phyloP scores from a whole-genome alignment of 2,888 invertebrate species.

The Eilema griseolum region DNA sequence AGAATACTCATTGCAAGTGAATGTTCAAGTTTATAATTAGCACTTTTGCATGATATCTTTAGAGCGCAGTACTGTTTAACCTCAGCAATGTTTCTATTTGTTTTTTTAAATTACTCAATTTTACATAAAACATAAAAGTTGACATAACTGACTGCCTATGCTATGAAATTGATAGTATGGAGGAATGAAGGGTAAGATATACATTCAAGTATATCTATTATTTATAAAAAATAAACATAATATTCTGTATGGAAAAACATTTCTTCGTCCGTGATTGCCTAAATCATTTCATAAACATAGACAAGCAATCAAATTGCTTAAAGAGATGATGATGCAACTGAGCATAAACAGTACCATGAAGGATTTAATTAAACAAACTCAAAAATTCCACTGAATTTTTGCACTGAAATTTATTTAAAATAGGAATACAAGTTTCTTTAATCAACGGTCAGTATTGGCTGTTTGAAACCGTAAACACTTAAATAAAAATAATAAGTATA shows the following conservation, averaged over 20 bases:
- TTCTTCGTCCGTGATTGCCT: background rate
- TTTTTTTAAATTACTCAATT: slow-evolving; percentile 29
- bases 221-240: background rate
- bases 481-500: slow-evolving; percentile 21
- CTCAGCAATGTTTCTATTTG: background rate
- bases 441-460: slow-evolving; percentile 24
- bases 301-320: slow-evolving; percentile 52
- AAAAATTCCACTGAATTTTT: background rate
- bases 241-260: background rate
- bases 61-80: background rate
- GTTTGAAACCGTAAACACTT: slow-evolving; percentile 32
- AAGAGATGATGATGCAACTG: slow-evolving; percentile 24
- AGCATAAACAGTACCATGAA: slow-evolving; percentile 1
- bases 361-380: background rate
- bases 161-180: slow-evolving; percentile 40
- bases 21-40: too few species aligned
- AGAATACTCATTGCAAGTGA: too few species aligned
- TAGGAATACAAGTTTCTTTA: background rate
- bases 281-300: slow-evolving; percentile 46
- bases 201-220: background rate
- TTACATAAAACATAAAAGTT: slow-evolving; percentile 32
- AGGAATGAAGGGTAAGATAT: slow-evolving; percentile 37
- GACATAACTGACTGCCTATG: slow-evolving; percentile 54
- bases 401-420: background rate
- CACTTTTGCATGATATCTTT: background rate